Base-by-base conservation (phyloP, 2,888 invertebrate species). In the Dolichomitus sp. region DNA sequence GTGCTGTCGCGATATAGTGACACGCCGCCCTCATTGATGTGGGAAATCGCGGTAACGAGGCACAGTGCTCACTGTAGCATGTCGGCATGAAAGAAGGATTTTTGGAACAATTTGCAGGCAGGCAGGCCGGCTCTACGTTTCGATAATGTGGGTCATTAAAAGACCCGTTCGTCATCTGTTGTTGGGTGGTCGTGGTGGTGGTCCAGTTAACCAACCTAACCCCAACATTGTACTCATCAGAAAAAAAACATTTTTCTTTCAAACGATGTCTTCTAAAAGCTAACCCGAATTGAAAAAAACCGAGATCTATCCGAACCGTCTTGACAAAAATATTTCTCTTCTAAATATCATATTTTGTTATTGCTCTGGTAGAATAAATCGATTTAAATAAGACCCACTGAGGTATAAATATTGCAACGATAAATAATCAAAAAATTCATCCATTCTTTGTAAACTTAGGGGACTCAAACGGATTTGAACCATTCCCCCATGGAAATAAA, bases 11-110 rank as follows among this genome's bases (percentile, higher is more conserved):
- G 68, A 73, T 72, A 80, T 11, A 33, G 30, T 40, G 75, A 80
- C 50, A 70, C 23, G 79, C 73, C 79, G 69, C 66, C 70, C 57
- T 84, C 82, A 82, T 85, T 84, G 84, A 79, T 85, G 85, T 84
- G 84, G 84, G 84, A 86, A 85, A 86, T 86, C 73, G 77, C 65
- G 68, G 85, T 84, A 74, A 70, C 69, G 50, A 65, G 65, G 50
- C 63, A 42, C 69, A 23, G 37, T 57, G 72, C 74, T 59, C 65
- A 50, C 14, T 14, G 23, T 23, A 23, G 23, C 23, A 23, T 61
- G 66, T 68, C 45, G 80, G 9, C 54, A 57, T 75, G 48, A 57
- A 27, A 72, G 79, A 75, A 70, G 59, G 68, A 40, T 80, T 76
- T 72, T 72, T 61, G 68, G 59, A 30, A 76, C 76, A 68, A 76